Evolutionary conservation across 2,888 invertebrate genomes (phyloP), one percentile per base, ranked within the genome.

Genomic region (Cryptocephalus primarius): DNA sequence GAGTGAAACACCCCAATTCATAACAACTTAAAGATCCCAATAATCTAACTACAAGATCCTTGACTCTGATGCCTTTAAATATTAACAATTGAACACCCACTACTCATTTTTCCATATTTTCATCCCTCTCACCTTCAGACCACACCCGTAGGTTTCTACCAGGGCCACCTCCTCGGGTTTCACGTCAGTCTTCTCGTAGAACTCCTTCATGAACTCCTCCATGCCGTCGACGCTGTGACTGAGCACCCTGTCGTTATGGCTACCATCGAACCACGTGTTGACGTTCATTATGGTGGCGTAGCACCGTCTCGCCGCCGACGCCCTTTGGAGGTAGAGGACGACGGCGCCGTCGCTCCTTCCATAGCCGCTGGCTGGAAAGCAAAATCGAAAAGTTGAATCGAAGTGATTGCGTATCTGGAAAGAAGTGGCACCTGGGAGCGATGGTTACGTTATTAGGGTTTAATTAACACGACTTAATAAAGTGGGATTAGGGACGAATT

Each of bases 281-380:
- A 75, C 72, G 55, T 80, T 76, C 12, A 81, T 60, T 9, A 80
- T 61, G 32, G 72, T 72, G 8, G 75, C 75, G 55, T 80, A 80
- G 3, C 70, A 61, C 42, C 79, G 61, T 53, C 67, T 73, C 1
- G 78, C 76, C 44, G 67, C 65, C n/a, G 66, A 61, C 4, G 71
- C 80, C 55, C 80, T 83, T 66, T 92, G 91, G 11, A 92, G 64
- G 58, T 82, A 83, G 42, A 85, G 63, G 0, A 83, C 81, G 2
- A 80, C 81, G 2, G 88, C 74, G 1, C 88, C 83, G 66, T 92
- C 92, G 36, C 88, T 82, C n/a, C 91, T 79, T 0, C 82, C 84
- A 61, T 91, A 92, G 0, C 92, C 91, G 56, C 81, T 78, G 33
- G 87, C 89, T 72, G 36, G 12, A 36, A 36, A 2, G 36, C 12